Evolutionary conservation across 2,888 invertebrate genomes (phyloP).

Genomic region (Timandra comae): DNA sequence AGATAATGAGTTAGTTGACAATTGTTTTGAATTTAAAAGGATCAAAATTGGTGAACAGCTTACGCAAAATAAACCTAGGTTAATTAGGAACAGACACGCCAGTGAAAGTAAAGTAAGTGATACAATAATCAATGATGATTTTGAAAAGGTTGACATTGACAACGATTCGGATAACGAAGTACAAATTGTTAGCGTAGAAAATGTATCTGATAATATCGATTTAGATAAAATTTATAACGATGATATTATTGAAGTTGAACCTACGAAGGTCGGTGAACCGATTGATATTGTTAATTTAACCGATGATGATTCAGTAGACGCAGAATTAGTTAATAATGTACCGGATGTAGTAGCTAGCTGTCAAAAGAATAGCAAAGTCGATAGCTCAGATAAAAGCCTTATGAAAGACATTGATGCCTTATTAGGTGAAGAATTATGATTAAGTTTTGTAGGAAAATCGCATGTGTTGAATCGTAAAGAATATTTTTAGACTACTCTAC

Average conservation of each 20-base stretch:
- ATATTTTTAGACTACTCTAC: too few relatives aligned
- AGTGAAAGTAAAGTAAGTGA: conserved; percentile 37
- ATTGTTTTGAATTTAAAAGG: conserved; percentile 60
- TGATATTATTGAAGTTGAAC: conserved; percentile 54
- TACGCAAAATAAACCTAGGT: conserved; percentile 42
- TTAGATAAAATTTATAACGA: conserved; percentile 39
- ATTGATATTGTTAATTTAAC: conserved; percentile 60
- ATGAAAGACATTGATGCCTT: conserved; percentile 47
- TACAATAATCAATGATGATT: conserved; percentile 20
- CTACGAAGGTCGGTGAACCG: conserved; percentile 37
- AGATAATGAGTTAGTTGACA: conserved; percentile 57
- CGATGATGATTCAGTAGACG: conserved; percentile 49
- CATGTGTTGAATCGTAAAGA: too few relatives aligned
- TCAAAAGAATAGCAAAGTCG: conserved; percentile 39
- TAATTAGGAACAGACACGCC: conserved; percentile 49
- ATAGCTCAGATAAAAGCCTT: conserved; percentile 32
- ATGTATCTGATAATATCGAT: conserved; percentile 31
- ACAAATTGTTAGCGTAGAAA: conserved; percentile 54
- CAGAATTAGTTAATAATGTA: conserved; percentile 51
- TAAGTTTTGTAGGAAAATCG: too few relatives aligned
- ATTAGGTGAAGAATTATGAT: conserved; percentile 55
- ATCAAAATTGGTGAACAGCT: conserved; percentile 51
- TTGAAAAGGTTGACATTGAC: conserved; percentile 37
- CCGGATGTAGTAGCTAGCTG: conserved; percentile 68
- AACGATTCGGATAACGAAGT: conserved; percentile 61